phyloP scores from a whole-genome alignment of 2,113 vertebrate species.

The Gopherus evgoodei region DNA sequence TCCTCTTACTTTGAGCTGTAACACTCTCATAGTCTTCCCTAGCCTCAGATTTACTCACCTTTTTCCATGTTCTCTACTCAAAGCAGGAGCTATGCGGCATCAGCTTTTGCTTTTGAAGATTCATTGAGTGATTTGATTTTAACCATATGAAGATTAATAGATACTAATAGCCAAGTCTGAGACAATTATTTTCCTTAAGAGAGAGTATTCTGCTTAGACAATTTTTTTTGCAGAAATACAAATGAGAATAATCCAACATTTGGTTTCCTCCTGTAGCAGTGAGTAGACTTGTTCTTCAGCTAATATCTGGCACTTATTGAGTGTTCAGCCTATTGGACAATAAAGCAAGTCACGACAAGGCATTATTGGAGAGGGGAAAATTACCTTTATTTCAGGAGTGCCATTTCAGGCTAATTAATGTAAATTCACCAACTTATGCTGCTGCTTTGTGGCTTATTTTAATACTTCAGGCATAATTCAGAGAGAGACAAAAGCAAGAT shows the following conservation, averaged over 20 bases:
- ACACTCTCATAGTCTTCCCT: fast-evolving
- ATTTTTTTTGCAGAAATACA: constrained; percentile 17
- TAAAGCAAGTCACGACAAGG: constrained; percentile 50
- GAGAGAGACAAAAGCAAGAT: constrained; percentile 24
- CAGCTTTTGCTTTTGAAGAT: background rate
- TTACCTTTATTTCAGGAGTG: constrained; percentile 57
- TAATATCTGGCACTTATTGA: background rate
- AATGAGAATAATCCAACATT: constrained; percentile 33
- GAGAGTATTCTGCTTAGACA: constrained; percentile 11
- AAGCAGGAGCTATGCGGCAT: background rate
- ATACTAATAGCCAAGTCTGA: background rate
- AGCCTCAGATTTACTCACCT: background rate
- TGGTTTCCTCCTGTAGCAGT: constrained; percentile 34
- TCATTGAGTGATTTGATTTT: background rate
- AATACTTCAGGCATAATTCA: constrained; percentile 57
- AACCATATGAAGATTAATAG: background rate
- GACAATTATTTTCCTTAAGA: background rate
- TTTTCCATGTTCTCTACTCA: background rate
- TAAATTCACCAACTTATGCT: constrained; percentile 49
- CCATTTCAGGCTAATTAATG: constrained; percentile 57
- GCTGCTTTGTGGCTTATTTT: constrained; percentile 37
- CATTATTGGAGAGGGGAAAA: constrained; percentile 61
- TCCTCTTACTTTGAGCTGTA: background rate
- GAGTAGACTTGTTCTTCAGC: constrained; percentile 38
- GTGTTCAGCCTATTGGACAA: constrained; percentile 19